Conservation (phyloP, 2,888 invertebrate species). For the Melitaea athalia region DNA sequence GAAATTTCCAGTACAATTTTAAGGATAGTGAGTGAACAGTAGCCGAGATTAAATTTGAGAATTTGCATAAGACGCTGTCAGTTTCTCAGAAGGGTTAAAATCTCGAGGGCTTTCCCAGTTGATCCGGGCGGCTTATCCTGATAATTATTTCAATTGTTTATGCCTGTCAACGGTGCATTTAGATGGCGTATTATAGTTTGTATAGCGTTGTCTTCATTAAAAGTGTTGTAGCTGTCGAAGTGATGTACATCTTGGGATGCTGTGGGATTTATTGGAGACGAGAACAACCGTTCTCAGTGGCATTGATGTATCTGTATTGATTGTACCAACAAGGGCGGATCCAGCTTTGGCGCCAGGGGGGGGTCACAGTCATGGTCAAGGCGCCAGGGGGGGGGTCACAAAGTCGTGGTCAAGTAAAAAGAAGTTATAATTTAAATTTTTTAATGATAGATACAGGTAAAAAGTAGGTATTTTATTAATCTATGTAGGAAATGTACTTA, state of each 20-base stretch:
- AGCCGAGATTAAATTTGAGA: constrained; percentile 63
- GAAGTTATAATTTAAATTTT: too few species aligned
- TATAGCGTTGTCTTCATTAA: constrained; percentile 75
- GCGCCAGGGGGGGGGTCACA: too few species aligned
- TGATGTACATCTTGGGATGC: constrained; percentile 65
- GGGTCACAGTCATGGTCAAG: too few species aligned
- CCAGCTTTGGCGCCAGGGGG: too few species aligned
- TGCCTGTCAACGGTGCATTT: constrained; percentile 81
- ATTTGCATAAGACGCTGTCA: constrained; percentile 82
- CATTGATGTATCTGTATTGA: constrained; percentile 12
- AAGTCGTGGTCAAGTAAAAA: too few species aligned
- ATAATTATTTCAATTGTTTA: constrained; percentile 83
- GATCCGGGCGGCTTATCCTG: constrained; percentile 79
- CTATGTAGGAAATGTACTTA: too few species aligned
- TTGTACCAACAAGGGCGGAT: too few species aligned
- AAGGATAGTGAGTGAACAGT: constrained; percentile 42
- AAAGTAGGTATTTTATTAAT: too few species aligned
- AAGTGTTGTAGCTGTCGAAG: constrained; percentile 58
- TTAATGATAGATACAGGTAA: too few species aligned
- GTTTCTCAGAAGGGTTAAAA: constrained; percentile 76
- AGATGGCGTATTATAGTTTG: constrained; percentile 81
- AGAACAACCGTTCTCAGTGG: neutral
- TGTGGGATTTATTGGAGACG: constrained; percentile 39
- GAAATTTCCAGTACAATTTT: constrained; percentile 29
- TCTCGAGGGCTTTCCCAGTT: constrained; percentile 74